A percentile compares a stretch with the other conserved stretches of the same genome.
These are phyloP conservation scores for Temnothorax nylanderi DNA, from an alignment of 1,140 invertebrate species.

Conservation along the genomic window DNA sequence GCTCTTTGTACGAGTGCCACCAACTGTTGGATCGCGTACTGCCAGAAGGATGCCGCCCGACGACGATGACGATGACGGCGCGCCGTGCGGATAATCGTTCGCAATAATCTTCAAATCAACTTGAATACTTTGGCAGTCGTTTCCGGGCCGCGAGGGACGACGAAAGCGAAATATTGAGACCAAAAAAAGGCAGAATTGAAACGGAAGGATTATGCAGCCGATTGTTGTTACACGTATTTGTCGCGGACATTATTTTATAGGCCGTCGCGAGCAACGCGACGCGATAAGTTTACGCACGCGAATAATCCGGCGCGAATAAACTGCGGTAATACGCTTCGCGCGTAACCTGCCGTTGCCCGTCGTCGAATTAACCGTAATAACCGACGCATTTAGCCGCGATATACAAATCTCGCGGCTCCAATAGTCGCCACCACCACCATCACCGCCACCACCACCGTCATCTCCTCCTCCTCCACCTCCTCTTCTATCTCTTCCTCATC, in stretches of 20 bases:
- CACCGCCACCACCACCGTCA: neutral
- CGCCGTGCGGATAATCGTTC: neutral
- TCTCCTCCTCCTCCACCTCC: slow-evolving; percentile 23
- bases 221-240: neutral
- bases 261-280: slow-evolving; percentile 11
- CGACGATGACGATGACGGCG: neutral
- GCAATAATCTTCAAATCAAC: neutral
- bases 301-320: slow-evolving; percentile 53
- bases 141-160: no score
- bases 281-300: slow-evolving; percentile 37
- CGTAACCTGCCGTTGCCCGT: slow-evolving; percentile 35
- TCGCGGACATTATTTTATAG: slow-evolving; percentile 31
- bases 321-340: slow-evolving; percentile 36
- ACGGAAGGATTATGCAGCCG: neutral
- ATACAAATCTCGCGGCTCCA: slow-evolving; percentile 76
- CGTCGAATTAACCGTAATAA: slow-evolving; percentile 81
- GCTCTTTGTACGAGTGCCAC: slow-evolving; percentile 74
- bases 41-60: neutral
- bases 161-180: neutral
- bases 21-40: slow-evolving; percentile 55
- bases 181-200: neutral
- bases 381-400: slow-evolving; percentile 80
- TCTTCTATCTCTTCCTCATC: slow-evolving; percentile 23
- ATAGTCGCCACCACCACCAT: slow-evolving; percentile 56
- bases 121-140: neutral